Evolutionary conservation across 2,888 invertebrate genomes (phyloP).

Genomic region (Agrochola circellaris): DNA sequence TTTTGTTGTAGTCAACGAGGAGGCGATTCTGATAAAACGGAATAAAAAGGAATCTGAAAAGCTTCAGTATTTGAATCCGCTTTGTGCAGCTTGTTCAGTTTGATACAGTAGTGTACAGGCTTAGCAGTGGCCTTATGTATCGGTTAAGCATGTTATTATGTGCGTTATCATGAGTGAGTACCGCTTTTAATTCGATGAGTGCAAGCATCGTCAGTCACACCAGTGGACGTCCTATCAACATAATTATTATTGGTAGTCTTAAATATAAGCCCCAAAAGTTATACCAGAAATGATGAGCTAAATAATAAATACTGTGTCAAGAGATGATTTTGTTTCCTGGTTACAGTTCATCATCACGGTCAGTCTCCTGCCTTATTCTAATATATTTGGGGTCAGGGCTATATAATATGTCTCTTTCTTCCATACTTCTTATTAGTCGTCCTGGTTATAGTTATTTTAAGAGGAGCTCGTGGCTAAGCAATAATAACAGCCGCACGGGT

Average conservation of each 20-base stretch:
- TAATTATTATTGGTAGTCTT: neutral
- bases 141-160: neutral
- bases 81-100: conserved; percentile 32
- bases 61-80: conserved; percentile 40
- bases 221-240: neutral
- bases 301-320: neutral
- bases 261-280: neutral
- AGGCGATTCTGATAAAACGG: conserved; percentile 30
- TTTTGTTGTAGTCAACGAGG: conserved; percentile 19
- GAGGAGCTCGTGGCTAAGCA: too few species aligned
- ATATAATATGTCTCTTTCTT: too few species aligned
- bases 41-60: conserved; percentile 29
- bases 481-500: too few species aligned
- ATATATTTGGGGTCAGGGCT: too few species aligned
- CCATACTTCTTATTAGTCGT: neutral
- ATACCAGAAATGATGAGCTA: neutral
- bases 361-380: too few species aligned
- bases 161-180: neutral
- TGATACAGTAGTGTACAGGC: neutral
- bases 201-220: neutral
- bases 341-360: neutral
- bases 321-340: neutral
- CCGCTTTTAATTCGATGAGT: neutral
- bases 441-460: neutral
- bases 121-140: neutral